Percentiles rank a stretch among this genome's conserved stretches.
These are phyloP conservation scores for Amblyraja radiata DNA, from an alignment of 2,797 vertebrate species.

Conservation along the genomic window DNA sequence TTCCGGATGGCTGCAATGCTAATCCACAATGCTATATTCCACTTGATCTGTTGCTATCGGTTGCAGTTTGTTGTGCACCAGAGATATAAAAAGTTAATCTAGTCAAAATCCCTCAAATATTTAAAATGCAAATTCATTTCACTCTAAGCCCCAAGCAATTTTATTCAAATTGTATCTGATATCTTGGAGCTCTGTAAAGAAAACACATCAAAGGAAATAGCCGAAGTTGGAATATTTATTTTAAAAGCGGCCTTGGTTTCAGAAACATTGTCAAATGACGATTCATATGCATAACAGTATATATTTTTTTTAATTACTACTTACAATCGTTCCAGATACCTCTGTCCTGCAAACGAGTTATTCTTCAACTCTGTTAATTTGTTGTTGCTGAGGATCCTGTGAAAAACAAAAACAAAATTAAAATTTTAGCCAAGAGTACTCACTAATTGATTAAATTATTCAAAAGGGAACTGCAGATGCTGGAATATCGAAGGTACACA, in stretches of 20 bases:
- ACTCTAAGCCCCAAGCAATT: not conserved
- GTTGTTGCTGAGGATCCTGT: constrained; percentile 93
- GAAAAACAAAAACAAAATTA: constrained; percentile 45
- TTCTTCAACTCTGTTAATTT: constrained; percentile 91
- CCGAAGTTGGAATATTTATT: constrained; percentile 42
- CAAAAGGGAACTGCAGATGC: too few species aligned
- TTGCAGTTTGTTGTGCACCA: not conserved
- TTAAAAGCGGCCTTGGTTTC: constrained; percentile 41
- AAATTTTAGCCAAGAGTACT: not conserved
- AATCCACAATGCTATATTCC: not conserved
- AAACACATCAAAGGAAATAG: not conserved
- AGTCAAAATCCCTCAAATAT: not conserved
- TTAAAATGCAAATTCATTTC: not conserved
- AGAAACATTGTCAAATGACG: constrained; percentile 43
- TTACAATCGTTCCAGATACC: constrained; percentile 88
- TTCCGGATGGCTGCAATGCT: not conserved
- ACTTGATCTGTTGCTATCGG: not conserved
- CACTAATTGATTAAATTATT: not conserved
- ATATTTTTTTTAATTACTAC: constrained; percentile 51
- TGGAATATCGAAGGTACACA: too few species aligned
- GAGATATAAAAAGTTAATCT: not conserved
- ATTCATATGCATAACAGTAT: constrained; percentile 41
- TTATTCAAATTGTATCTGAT: not conserved
- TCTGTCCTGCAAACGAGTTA: constrained; percentile 81
- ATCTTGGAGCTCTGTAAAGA: not conserved